Conservation (phyloP, 2,888 invertebrate genomes). For the Zootermopsis nevadensis region DNA sequence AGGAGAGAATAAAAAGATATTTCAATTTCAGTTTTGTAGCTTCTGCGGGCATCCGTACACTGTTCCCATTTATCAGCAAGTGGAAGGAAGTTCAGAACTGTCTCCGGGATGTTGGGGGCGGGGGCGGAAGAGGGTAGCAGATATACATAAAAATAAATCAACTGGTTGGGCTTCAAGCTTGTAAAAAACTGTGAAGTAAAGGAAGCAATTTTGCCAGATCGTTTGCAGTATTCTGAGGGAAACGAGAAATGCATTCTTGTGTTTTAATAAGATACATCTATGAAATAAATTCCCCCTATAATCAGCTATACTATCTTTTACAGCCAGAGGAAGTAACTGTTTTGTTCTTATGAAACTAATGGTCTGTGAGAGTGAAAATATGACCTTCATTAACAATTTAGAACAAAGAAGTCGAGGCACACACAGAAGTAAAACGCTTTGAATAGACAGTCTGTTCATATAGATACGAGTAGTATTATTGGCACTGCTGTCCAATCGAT, state of each 20-base stretch:
- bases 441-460: no score
- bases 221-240: background rate
- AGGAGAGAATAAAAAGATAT: background rate
- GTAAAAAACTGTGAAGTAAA: background rate
- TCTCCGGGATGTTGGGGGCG: background rate
- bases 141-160: slow-evolving; percentile 12
- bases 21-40: background rate
- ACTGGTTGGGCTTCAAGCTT: background rate
- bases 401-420: no score
- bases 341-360: no score
- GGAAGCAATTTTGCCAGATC: background rate
- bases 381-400: no score
- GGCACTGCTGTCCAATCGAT: no score
- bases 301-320: no score
- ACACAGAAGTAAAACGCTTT: no score
- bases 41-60: background rate
- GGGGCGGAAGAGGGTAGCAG: background rate
- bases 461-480: no score
- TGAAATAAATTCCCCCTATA: no score
- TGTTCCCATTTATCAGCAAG: background rate
- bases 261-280: no score
- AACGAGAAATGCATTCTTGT: background rate
- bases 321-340: no score
- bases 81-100: background rate
- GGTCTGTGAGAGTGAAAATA: no score